Base-by-base conservation (phyloP, 2,113 vertebrate species). In the Malurus melanocephalus region DNA sequence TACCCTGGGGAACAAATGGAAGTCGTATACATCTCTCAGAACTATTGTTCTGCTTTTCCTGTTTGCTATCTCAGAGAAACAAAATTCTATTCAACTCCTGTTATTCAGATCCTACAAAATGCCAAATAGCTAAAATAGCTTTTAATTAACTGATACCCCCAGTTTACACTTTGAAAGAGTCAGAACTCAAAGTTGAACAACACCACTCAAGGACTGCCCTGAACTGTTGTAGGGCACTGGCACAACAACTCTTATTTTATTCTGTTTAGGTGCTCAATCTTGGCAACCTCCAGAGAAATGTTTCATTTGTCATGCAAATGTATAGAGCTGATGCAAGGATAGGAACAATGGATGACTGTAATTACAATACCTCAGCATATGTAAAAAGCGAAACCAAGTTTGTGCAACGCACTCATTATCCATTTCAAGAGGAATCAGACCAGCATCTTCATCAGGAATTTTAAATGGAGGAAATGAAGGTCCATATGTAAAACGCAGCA, bases 311-410 rank as follows among this genome's bases (percentile, higher is more conserved):
- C 57, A 80, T 38, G 35, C 57, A 89, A 56, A 77, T 6, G 4
- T 40, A 46, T 0, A 76, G 26, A n/a, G n/a, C 20, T 7, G 4
- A 72, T 45, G 21, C 46, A 77, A 79, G 48, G 76, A 71, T 5
- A 38, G 3, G 8, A 67, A 38, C 20, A 60, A 56, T 0, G 19
- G 20, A 28, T 6, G 17, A 51, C 32, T 82, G n/a, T 11, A 65
- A 91, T 45, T 61, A 88, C 42, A 92, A 42, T 96, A 99, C 99
- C 99, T 99, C 89, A 99, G 97, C 98, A 99, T 99, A 96, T 99
- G 99, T 89, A 99, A 98, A 96, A 99, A 99, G 82, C 99, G 98
- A 97, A 99, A 99, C 99, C 99, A 99, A 5, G 99, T 99, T 96
- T 99, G 99, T 60, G 99, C 98, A 92, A 99, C 94, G 6, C 99